Base-by-base conservation (phyloP, 2,797 vertebrate genomes). In the Epinephelus awoara region DNA sequence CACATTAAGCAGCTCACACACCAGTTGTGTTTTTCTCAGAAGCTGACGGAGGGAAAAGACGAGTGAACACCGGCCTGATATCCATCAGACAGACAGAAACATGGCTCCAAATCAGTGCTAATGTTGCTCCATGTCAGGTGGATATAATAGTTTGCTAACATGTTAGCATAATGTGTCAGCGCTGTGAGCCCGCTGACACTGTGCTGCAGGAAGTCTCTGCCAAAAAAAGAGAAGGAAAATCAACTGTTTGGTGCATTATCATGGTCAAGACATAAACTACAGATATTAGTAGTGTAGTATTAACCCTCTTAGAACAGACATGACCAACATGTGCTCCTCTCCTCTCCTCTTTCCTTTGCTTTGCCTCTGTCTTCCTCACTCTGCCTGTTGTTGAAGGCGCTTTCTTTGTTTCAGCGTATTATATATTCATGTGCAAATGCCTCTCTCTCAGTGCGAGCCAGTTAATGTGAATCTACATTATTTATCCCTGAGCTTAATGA, bases 381-480 rank as follows among this genome's bases (percentile, higher is more conserved):
- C 66, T 51, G 34, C 61, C 52, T 62, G 42, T 18, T 51, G 64
- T 74, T 81, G 58, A 34, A 82, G 89, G 55, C 17, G 6, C 75
- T 77, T 78, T 67, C 49, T 81, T 84, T 83, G 77, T 88, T 90
- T 89, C 71, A 65, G 71, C 51, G 27, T 80, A 89, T 89, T 83
- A 86, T 61, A 72, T 70, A 86, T 91, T 90, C 74, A 90, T 82
- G 77, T 70, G 74, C 54, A 72, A 84, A 75, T 61, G 73, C 77
- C 29, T 72, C 70, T 64, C 55, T 82, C 72, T 72, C 75, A 42
- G 62, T 44, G 9, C 42, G 64, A 71, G 83, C 77, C 34, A 80
- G 65, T 79, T 85, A 90, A 91, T 91, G 84, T 64, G 85, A 84
- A 72, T 87, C 69, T 85, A 55, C 79, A 85, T 91, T 88, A 91